phyloP scores from a whole-genome alignment of 2,888 invertebrate genomes.

The Perizoma flavofasciatum region DNA sequence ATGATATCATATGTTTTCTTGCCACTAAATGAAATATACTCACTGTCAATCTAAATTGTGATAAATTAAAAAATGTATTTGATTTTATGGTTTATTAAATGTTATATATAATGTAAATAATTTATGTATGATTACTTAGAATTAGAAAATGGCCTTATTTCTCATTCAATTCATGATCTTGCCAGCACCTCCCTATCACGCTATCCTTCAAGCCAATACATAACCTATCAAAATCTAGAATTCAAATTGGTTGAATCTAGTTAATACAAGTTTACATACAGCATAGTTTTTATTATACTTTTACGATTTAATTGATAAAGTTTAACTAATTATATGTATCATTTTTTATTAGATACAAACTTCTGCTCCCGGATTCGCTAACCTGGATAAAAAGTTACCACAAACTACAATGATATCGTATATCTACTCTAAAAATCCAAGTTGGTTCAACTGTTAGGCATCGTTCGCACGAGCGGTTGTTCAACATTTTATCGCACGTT shows the following conservation, averaged over 20 bases:
- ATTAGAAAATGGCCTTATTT: constrained; percentile 43
- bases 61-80: constrained; percentile 42
- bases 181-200: constrained; percentile 29
- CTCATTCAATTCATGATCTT: constrained; percentile 30
- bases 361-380: no score
- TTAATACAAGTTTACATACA: neutral
- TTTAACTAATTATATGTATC: no score
- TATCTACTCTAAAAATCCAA: no score
- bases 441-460: no score
- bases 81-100: constrained; percentile 42
- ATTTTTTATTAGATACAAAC: no score
- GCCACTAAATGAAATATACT: constrained; percentile 35
- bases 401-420: no score
- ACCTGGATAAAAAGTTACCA: no score
- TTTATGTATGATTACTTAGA: constrained; percentile 43
- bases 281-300: no score
- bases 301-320: no score
- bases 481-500: no score
- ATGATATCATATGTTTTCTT: constrained; percentile 40
- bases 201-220: constrained; percentile 10
- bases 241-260: neutral
- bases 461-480: no score
- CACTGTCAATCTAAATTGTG: constrained; percentile 27
- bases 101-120: constrained; percentile 49
- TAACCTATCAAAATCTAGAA: neutral